These are phyloP conservation scores for Thamnaconus septentrionalis DNA, from an alignment of 2,113 vertebrate species.

Conservation along the genomic window DNA sequence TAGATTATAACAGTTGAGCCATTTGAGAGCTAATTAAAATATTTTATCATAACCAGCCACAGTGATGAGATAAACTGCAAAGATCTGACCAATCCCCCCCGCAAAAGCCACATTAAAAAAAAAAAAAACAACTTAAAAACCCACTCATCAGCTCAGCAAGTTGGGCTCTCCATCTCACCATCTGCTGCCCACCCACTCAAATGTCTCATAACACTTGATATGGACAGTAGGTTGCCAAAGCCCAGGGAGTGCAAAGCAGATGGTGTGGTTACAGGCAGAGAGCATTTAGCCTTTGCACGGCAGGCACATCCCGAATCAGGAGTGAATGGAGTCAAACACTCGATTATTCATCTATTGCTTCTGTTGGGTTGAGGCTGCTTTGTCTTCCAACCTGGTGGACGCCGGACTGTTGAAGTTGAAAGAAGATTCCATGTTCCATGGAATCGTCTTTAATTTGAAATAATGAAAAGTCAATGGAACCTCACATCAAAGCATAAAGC, in stretches of 20 bases:
- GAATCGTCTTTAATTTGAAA: too few relatives aligned
- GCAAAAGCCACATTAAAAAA: not conserved
- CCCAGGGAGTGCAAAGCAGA: slow-evolving; percentile 61
- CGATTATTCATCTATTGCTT: not conserved
- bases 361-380: not conserved
- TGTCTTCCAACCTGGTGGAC: slow-evolving; percentile 32
- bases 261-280: slow-evolving; percentile 41
- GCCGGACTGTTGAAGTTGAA: too few relatives aligned
- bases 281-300: slow-evolving; percentile 42
- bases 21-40: too few relatives aligned
- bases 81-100: too few relatives aligned
- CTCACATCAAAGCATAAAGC: too few relatives aligned
- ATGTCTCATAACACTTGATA: slow-evolving; percentile 47
- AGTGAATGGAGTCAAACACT: slow-evolving; percentile 6
- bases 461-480: too few relatives aligned
- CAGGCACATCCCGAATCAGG: slow-evolving; percentile 9
- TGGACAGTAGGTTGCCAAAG: slow-evolving; percentile 54
- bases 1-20: too few relatives aligned
- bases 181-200: slow-evolving; percentile 62
- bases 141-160: slow-evolving; percentile 8
- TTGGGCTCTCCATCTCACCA: slow-evolving; percentile 50
- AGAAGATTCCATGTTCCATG: too few relatives aligned
- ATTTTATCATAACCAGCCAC: too few relatives aligned
- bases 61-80: too few relatives aligned
- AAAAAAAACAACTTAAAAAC: slow-evolving; percentile 1